phyloP scores from a whole-genome alignment of 2,888 invertebrate genomes.

The Apotomis turbidana region DNA sequence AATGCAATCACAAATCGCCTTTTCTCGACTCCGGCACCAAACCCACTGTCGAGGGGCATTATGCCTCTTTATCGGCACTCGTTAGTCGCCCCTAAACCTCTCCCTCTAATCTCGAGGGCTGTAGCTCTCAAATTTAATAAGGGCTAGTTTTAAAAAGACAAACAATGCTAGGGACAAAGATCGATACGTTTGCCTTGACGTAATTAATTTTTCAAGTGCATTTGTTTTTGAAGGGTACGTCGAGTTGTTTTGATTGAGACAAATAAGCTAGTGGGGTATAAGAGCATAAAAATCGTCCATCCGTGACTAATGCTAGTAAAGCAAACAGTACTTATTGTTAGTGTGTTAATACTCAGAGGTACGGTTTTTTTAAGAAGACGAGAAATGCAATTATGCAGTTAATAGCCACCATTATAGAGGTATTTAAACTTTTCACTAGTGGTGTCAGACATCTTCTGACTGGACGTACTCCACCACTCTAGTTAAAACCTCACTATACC shows the following conservation, averaged over 20 bases:
- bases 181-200: constrained; percentile 43
- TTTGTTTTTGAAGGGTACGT: constrained; percentile 18
- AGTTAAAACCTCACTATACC: too few species aligned
- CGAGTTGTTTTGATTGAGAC: constrained; percentile 34
- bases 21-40: constrained; percentile 50
- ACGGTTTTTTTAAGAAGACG: too few species aligned
- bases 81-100: constrained; percentile 80
- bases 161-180: constrained; percentile 61
- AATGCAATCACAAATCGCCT: constrained; percentile 45
- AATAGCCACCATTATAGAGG: too few species aligned
- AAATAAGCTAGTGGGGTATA: background rate
- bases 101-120: constrained; percentile 77
- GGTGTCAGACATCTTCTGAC: too few species aligned
- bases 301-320: background rate
- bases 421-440: too few species aligned
- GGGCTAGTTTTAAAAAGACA: constrained; percentile 76
- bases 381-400: too few species aligned
- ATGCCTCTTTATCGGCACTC: constrained; percentile 80
- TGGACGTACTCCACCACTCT: too few species aligned
- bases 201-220: constrained; percentile 41
- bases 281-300: background rate
- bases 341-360: too few species aligned
- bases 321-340: background rate
- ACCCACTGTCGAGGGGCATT: constrained; percentile 66
- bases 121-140: constrained; percentile 80